Conservation (phyloP, 2,888 invertebrate species). For the Biston betularia region DNA sequence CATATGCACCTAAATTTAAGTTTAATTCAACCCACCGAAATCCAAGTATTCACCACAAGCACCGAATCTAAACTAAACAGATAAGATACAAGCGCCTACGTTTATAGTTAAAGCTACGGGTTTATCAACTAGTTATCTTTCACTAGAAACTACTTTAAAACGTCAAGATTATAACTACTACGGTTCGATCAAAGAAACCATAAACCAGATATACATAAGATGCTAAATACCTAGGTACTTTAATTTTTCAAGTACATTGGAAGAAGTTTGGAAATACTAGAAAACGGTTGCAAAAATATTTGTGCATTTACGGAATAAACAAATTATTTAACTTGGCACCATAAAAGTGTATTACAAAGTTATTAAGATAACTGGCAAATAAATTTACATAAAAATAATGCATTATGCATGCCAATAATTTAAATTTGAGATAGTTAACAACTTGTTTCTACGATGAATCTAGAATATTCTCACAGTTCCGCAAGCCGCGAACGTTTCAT, state of each 20-base stretch:
- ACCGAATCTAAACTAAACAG: conserved; percentile 15
- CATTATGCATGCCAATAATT: neutral
- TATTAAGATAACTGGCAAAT: conserved; percentile 8
- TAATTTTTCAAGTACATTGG: conserved; percentile 1
- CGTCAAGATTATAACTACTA: conserved; percentile 20
- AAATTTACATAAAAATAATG: conserved; percentile 20
- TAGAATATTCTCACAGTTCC: conserved; percentile 31
- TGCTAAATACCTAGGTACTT: neutral
- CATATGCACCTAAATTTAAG: conserved; percentile 2
- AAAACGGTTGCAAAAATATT: neutral
- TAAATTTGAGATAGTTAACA: neutral
- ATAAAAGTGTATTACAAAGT: neutral
- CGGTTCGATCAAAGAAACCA: conserved; percentile 9
- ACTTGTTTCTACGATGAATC: conserved; percentile 1
- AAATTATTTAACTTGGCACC: neutral
- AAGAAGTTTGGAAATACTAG: neutral
- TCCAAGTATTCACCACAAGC: conserved; percentile 6
- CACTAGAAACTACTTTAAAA: conserved; percentile 24
- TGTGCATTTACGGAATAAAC: neutral
- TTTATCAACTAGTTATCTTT: conserved; percentile 21
- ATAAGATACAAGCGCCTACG: conserved; percentile 16
- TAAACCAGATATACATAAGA: neutral
- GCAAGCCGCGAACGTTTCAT: conserved; percentile 8
- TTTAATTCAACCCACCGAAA: conserved; percentile 5
- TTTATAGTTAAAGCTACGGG: conserved; percentile 6